These are phyloP conservation scores for Myiotriccus ornatus DNA, from an alignment of 2,797 vertebrate genomes.

Conservation along the genomic window DNA sequence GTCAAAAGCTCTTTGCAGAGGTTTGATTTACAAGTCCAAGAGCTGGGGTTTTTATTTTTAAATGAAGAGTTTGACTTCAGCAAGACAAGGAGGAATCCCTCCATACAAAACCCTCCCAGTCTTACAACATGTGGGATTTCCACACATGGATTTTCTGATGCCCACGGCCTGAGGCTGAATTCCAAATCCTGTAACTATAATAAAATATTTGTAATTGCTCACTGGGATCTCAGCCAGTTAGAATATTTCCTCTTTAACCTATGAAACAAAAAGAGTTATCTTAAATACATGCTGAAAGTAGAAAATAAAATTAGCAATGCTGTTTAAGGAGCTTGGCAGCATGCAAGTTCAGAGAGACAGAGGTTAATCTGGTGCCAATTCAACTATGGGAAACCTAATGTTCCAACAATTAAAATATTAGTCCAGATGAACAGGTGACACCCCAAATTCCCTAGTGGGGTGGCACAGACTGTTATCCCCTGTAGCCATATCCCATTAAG, in stretches of 20 bases:
- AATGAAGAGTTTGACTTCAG: not conserved
- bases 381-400: conserved; percentile 31
- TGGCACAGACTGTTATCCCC: conserved; percentile 29
- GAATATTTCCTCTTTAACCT: conserved; percentile 53
- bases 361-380: conserved; percentile 54
- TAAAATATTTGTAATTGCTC: conserved; percentile 59
- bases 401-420: conserved; percentile 57
- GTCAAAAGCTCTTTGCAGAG: not conserved
- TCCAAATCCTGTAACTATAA: conserved; percentile 11
- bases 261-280: conserved; percentile 48
- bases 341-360: conserved; percentile 21
- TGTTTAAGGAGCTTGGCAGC: conserved; percentile 50
- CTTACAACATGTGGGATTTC: not conserved
- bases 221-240: conserved; percentile 47
- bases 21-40: not conserved
- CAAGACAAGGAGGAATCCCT: not conserved
- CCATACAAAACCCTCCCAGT: not conserved
- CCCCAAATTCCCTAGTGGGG: not conserved
- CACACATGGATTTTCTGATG: not conserved
- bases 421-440: conserved; percentile 32
- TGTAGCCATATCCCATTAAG: conserved; percentile 36
- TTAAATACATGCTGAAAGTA: conserved; percentile 32
- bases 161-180: not conserved
- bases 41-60: not conserved
- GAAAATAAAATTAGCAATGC: conserved; percentile 54